A percentile compares a stretch with the other conserved stretches of the same genome.
Conservation (phyloP, 2,113 vertebrate species). For the Pomatostomus ruficeps region DNA sequence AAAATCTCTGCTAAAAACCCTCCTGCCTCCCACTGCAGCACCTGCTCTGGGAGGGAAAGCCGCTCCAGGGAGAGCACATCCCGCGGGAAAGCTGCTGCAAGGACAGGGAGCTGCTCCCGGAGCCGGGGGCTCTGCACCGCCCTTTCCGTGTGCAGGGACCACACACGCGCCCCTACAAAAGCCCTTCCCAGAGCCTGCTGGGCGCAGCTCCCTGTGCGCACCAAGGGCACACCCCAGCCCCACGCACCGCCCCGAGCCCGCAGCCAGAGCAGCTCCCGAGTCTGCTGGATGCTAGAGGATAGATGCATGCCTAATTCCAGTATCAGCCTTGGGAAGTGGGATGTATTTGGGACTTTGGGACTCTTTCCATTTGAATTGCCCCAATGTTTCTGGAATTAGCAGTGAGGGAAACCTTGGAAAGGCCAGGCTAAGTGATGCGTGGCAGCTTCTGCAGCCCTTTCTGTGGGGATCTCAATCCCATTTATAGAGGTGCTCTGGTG, state of each 20-base stretch:
- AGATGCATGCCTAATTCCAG: background rate
- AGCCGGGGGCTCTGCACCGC: background rate
- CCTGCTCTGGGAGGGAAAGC: background rate
- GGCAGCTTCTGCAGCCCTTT: background rate
- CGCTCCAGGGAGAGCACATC: rapidly evolving
- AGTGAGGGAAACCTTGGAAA: background rate
- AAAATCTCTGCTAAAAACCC: background rate
- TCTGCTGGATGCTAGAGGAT: background rate
- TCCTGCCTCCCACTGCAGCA: background rate
- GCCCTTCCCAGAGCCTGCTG: background rate
- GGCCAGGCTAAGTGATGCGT: background rate
- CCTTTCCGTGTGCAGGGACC: background rate
- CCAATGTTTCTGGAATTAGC: background rate
- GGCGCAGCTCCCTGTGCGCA: background rate
- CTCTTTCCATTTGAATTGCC: rapidly evolving
- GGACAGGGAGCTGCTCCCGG: background rate
- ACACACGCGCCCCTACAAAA: background rate
- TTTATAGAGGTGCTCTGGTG: background rate
- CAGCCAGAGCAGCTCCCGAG: background rate
- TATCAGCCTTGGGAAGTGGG: background rate
- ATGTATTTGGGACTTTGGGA: background rate
- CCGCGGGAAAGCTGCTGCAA: rapidly evolving
- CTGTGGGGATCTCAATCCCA: background rate
- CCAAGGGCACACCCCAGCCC: too few relatives aligned
- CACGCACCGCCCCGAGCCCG: rapidly evolving